Evolutionary conservation across 2,888 invertebrate genomes (phyloP).

Genomic region (Xylota segnis): DNA sequence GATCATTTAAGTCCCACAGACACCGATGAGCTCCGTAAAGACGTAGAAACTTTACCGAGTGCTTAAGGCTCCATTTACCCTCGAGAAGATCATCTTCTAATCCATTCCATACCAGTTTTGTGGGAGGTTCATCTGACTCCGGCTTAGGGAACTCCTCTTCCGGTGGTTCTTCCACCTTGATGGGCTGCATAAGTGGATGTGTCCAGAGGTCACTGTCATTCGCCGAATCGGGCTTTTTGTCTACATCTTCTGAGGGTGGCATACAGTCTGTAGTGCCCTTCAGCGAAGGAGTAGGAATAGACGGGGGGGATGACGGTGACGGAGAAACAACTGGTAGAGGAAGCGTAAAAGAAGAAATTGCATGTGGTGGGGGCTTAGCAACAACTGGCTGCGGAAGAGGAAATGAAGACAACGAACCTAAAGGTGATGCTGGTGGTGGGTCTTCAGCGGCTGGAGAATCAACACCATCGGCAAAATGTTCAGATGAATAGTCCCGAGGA

Average conservation of each 20-base stretch:
- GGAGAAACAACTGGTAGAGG: slow-evolving; percentile 14
- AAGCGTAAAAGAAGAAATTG: not conserved
- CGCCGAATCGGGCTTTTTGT: not conserved
- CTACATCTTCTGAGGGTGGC: not conserved
- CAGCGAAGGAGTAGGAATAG: not conserved
- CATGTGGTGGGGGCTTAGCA: slow-evolving; percentile 56
- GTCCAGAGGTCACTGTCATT: slow-evolving; percentile 6
- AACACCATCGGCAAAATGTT: slow-evolving; percentile 41
- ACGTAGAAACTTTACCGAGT: slow-evolving; percentile 79
- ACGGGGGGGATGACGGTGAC: not conserved
- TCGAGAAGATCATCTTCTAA: slow-evolving; percentile 79
- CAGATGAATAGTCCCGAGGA: slow-evolving; percentile 9
- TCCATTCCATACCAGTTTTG: slow-evolving; percentile 78
- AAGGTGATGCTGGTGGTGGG: slow-evolving; percentile 51
- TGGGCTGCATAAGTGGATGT: slow-evolving; percentile 8
- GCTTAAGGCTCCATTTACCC: slow-evolving; percentile 79
- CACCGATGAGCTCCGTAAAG: slow-evolving; percentile 79
- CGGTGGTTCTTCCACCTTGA: slow-evolving; percentile 49
- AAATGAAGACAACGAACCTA: not conserved
- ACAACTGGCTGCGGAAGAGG: not conserved
- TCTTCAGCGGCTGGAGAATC: slow-evolving; percentile 32
- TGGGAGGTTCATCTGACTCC: slow-evolving; percentile 50
- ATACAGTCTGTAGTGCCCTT: not conserved
- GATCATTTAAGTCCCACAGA: slow-evolving; percentile 79
- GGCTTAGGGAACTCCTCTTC: slow-evolving; percentile 59